Evolutionary conservation across 2,888 invertebrate genomes (phyloP).

Genomic region (Mimumesa dahlbomi): DNA sequence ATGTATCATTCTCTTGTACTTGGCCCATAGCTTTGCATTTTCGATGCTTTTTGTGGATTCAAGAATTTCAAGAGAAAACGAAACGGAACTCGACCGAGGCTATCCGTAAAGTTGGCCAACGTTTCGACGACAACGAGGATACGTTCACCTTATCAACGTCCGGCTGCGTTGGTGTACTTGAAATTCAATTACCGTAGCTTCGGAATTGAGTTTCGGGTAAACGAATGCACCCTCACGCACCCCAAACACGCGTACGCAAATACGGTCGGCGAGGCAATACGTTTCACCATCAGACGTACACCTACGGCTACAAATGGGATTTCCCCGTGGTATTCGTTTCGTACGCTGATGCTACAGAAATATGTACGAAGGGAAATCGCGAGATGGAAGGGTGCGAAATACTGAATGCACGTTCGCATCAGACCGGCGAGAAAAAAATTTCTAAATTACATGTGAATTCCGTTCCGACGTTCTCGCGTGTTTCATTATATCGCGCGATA

Average conservation of each 20-base stretch:
- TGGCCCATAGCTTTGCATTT: no score
- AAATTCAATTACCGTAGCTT: constrained; percentile 62
- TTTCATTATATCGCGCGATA: not conserved
- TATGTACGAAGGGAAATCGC: constrained; percentile 14
- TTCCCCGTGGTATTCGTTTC: constrained; percentile 31
- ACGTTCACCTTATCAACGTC: constrained; percentile 22
- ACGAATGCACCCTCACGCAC: constrained; percentile 67
- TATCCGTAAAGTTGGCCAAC: no score
- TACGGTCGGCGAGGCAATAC: constrained; percentile 55
- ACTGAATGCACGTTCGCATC: not conserved
- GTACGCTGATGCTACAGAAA: constrained; percentile 3
- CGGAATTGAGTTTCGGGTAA: constrained; percentile 66
- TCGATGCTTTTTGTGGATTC: no score
- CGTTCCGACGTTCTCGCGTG: not conserved
- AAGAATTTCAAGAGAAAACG: not conserved
- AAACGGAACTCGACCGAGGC: not conserved
- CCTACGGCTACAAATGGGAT: constrained; percentile 42
- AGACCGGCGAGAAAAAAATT: not conserved
- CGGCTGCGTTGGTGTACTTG: constrained; percentile 32
- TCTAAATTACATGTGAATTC: not conserved
- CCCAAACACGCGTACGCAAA: constrained; percentile 64
- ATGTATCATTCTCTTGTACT: no score
- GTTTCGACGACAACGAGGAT: no score
- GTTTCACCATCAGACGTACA: constrained; percentile 36
- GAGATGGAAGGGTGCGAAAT: constrained; percentile 13